These are phyloP conservation scores for Corythornis cristatus DNA, from an alignment of 2,113 vertebrate species.

Conservation along the genomic window DNA sequence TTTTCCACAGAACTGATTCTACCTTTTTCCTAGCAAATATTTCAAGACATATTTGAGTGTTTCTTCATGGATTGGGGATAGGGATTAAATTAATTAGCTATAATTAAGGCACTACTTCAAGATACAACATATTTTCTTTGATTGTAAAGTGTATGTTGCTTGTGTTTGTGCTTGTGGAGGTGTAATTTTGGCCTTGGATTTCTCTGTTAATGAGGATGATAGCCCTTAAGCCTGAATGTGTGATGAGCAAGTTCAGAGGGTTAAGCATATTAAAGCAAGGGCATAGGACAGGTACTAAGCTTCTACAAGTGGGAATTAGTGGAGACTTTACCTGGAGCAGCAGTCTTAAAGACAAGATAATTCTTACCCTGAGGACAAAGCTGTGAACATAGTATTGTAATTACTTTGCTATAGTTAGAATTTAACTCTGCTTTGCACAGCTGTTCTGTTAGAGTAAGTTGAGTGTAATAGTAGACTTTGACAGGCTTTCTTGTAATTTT, in stretches of 20 bases:
- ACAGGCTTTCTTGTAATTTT: not conserved
- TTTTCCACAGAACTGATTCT: not conserved
- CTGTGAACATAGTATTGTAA: not conserved
- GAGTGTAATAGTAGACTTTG: not conserved
- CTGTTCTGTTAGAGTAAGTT: not conserved
- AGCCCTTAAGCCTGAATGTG: not conserved
- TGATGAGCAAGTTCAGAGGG: slow-evolving; percentile 36
- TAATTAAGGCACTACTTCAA: not conserved
- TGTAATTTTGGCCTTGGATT: not conserved
- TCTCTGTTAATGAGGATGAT: slow-evolving; percentile 8
- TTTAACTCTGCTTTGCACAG: not conserved
- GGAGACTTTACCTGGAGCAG: slow-evolving; percentile 16
- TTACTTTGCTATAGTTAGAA: slow-evolving; percentile 12
- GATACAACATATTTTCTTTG: not conserved
- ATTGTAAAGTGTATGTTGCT: not conserved
- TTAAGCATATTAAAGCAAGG: slow-evolving; percentile 39
- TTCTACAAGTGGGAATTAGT: slow-evolving; percentile 3
- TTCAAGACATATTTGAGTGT: not conserved
- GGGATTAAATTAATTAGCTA: not conserved
- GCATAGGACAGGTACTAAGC: not conserved
- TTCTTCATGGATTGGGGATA: not conserved
- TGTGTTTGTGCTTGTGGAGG: not conserved
- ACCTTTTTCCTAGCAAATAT: not conserved
- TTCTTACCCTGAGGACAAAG: not conserved
- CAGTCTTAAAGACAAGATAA: slow-evolving; percentile 13